phyloP scores from a whole-genome alignment of 2,888 invertebrate genomes.

The Aleiodes alternator region DNA sequence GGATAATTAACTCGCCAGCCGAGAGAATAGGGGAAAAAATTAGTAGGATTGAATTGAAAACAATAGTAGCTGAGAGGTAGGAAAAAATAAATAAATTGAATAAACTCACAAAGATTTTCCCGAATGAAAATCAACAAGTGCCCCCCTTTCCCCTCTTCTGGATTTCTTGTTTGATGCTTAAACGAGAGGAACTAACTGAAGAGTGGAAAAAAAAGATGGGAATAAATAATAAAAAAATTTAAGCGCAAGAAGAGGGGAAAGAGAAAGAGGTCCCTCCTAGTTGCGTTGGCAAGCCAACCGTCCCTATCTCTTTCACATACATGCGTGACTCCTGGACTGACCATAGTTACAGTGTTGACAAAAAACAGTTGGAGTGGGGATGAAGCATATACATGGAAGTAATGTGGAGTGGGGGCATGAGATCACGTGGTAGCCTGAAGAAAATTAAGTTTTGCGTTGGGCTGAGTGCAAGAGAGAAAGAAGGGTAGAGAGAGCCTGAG shows the following conservation, averaged over 20 bases:
- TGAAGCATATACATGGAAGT: slow-evolving; percentile 20
- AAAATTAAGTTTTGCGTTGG: slow-evolving; percentile 4
- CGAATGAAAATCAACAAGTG: slow-evolving; percentile 71
- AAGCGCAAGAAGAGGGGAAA: slow-evolving; percentile 29
- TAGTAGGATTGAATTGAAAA: not conserved
- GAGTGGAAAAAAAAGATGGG: slow-evolving; percentile 40
- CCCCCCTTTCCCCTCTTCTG: slow-evolving; percentile 50
- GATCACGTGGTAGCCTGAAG: slow-evolving; percentile 28
- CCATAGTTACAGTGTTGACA: slow-evolving; percentile 39
- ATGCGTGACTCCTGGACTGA: slow-evolving; percentile 33
- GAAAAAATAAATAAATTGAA: slow-evolving; percentile 35
- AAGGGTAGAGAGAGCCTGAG: not conserved
- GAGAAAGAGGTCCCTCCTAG: slow-evolving; percentile 30
- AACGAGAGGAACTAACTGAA: slow-evolving; percentile 37
- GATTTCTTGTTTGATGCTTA: slow-evolving; percentile 49
- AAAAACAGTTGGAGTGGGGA: slow-evolving; percentile 26
- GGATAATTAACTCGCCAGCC: not conserved
- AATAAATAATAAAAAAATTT: slow-evolving; percentile 5
- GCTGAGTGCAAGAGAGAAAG: slow-evolving; percentile 33
- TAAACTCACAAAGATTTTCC: slow-evolving; percentile 51
- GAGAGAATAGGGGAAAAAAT: not conserved
- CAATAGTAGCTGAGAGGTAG: not conserved
- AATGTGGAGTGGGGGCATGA: slow-evolving; percentile 27
- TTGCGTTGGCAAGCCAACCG: slow-evolving; percentile 44
- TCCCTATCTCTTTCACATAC: slow-evolving; percentile 35